Evolutionary conservation across 23 tunicate species (phyloP), one percentile per base, ranked within the genome.

Genomic region (Trididemnum clinides): DNA sequence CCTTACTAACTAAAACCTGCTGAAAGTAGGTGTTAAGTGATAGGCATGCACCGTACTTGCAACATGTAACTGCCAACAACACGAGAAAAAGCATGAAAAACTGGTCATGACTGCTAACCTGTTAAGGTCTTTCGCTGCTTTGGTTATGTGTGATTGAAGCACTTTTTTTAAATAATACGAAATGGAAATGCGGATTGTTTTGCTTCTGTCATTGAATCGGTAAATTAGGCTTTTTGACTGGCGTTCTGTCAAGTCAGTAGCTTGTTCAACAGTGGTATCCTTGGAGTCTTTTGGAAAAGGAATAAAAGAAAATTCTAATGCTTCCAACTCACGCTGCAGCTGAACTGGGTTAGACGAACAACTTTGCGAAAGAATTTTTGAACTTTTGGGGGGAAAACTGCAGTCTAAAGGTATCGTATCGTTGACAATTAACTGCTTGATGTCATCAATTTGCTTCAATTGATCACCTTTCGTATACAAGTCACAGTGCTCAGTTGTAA

Each of bases 81-180:
- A n/a, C n/a, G n/a, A 28, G 15, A 72, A 72, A 63, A 21, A 5
- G 7, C 18, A 6, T 15, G n/a, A n/a, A 63, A 63, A 63, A n/a
- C n/a, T 63, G n/a, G 71, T 63, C 23, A n/a, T n/a, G 26, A n/a
- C 71, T 10, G n/a, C 23, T n/a, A 63, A 74, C 80, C 80, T 74
- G 80, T 74, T 36, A n/a, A 74, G 58, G 2, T 36, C 29, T 27
- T 39, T 44, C 5, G 80, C 58, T 2, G 80, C 80, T 44, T 74
- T 74, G 36, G 58, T 39, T 5, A 74, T 39, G 57, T 74, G 80
- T 2, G 39, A 22, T 27, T 74, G 80, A 7, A 39, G 32, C 3
- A 74, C 80, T 39, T 25, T 74, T 19, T 37, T 36, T 12, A 74
- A 19, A 57, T 38, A 74, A 36, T 2, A 6, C 15, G 7, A 29